Base-by-base conservation (phyloP, 2,888 invertebrate species). In the Eristalis intricaria region DNA sequence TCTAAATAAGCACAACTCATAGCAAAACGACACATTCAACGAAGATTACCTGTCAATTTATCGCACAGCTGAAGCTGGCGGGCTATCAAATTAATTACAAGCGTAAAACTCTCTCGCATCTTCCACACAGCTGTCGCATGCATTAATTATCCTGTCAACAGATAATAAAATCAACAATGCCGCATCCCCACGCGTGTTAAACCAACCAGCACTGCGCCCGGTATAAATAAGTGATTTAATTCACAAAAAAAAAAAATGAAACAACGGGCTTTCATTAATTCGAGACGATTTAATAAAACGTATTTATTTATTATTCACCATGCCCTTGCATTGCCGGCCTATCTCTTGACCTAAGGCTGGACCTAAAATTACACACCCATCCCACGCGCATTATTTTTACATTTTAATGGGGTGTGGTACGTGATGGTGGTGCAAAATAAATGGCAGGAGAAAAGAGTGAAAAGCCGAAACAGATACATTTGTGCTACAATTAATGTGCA, bases 321-420 rank as follows among this genome's bases (percentile, higher is more conserved):
- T 19, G 50, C 50, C 2, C n/a, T n/a, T 19, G 50, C 50, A 50
- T n/a, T 19, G 50, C 50, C 50, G 50, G 50, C 8, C 19, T 50
- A 50, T 19, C 19, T 8, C 19, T 50, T 50, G 50, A n/a, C 19
- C 19, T 19, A 50, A 19, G 19, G 50, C 19, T 50, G 50, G 19
- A 50, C n/a, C 50, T 19, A 50, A 50, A 50, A 8, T 50, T 50
- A 50, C 19, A 50, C 50, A 50, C 19, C 50, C 8, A 60, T 60
- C 26, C 23, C 60, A 26, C 60, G 13, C 60, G 26, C 60, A 60
- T 26, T 26, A 29, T 74, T 63, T 75, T 11, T 50, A 8, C n/a
- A 19, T 43, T 65, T 70, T 35, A 43, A 70, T 23, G 66, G 83
- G 86, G 86, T 86, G 86, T 86, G 86, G 86, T 82, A 29, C 19